Base-by-base conservation (phyloP, 2,797 vertebrate genomes). In the Mus minutoides region DNA sequence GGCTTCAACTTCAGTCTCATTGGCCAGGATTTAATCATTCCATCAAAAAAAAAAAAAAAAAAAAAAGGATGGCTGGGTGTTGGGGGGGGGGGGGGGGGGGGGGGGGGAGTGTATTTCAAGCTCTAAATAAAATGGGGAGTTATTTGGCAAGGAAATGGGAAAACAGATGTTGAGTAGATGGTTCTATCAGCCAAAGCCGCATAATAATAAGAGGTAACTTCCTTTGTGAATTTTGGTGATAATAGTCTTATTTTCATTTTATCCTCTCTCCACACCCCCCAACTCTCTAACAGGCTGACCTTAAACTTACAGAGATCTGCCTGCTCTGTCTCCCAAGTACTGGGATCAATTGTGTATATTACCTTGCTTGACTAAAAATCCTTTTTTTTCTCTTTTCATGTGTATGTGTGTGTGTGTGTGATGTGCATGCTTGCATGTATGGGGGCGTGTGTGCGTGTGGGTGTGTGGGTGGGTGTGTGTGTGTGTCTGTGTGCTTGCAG, bases 71-170 rank as follows among this genome's bases (percentile, higher is more conserved):
- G 43, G 5, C 34, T 91, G 52, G 75, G 60, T 96, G 85, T 31
- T 67, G 13, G 0, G 4, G 31, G 9, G 62, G 31, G 2, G 34
- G 16, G 13, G 64, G 29, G 29, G 60, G 84, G 43, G 6, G 8
- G 46, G 46, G 46, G 52, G 13, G 46, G 46, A 7, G 77, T 60
- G 19, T 77, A 73, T 56, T 0, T 46, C 75, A 91, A 37, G 54
- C 37, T 54, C 60, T 80, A 69, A 89, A 84, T 84, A 92, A 93
- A 95, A 84, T 0, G 73, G 11, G 14, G 21, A 62, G 16, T 71
- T 88, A 89, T 29, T 19, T 96, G 94, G 82, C 54, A 92, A 92
- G 83, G 76, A 88, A 92, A n/a, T 14, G 49, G n/a, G 24, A 87
- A 22, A 84, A 86, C 4, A 94, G 89, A 89, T 87, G 43, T 79